Evolutionary conservation across 2,113 vertebrate species (phyloP).

Genomic region (Megaptera novaeangliae): DNA sequence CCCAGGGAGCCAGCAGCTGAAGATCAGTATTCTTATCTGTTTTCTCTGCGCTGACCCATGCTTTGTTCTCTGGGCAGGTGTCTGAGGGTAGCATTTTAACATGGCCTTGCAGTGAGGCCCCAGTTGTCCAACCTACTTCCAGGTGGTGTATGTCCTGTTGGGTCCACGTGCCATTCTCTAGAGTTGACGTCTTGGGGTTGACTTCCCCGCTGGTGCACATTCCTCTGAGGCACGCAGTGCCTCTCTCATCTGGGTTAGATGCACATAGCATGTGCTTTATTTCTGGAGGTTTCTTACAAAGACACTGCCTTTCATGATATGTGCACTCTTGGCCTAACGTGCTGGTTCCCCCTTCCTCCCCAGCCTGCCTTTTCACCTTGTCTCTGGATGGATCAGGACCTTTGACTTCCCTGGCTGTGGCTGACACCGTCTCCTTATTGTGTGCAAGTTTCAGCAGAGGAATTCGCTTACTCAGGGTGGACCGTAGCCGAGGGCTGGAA

Average conservation of each 20-base stretch:
- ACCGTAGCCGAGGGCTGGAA: not conserved
- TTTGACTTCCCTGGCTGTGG: constrained; percentile 85
- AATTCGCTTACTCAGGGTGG: constrained; percentile 83
- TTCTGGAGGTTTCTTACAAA: not conserved
- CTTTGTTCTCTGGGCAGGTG: not conserved
- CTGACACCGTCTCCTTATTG: constrained; percentile 82
- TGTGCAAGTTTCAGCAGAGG: constrained; percentile 90
- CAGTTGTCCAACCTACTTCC: not conserved
- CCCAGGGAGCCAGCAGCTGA: not conserved
- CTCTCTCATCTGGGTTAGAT: not conserved
- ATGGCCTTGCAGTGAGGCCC: not conserved
- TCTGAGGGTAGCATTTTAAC: not conserved
- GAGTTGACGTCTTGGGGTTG: not conserved
- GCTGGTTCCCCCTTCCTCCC: not conserved
- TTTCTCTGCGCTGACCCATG: not conserved
- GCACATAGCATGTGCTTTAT: not conserved
- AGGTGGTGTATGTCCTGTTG: not conserved
- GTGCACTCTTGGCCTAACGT: not conserved
- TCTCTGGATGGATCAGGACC: constrained; percentile 89
- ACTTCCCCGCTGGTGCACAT: fast-evolving
- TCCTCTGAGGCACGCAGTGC: not conserved
- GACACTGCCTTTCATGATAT: not conserved
- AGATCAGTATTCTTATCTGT: not conserved
- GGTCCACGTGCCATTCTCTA: not conserved
- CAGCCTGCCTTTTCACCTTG: constrained; percentile 89